Conservation (phyloP, 92 coral and sea anemone genomes). For the Phenganax marumi region DNA sequence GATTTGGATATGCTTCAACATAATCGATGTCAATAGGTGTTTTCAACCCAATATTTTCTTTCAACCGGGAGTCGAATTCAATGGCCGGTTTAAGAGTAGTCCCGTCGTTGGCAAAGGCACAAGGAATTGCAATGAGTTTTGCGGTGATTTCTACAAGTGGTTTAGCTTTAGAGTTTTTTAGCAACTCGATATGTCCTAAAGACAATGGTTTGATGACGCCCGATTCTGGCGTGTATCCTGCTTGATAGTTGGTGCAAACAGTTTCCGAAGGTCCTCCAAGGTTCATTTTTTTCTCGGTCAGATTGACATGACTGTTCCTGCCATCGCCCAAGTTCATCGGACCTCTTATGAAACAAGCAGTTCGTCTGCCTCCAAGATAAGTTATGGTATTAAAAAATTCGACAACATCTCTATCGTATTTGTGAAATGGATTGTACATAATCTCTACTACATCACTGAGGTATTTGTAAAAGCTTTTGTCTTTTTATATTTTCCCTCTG, state of each 20-base stretch:
- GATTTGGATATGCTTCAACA: conserved; percentile 25
- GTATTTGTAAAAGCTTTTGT: conserved; percentile 37
- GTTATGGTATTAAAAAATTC: conserved; percentile 49
- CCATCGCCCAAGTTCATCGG: conserved; percentile 57
- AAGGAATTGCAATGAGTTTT: conserved; percentile 15
- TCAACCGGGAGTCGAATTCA: conserved; percentile 46
- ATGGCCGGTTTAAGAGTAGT: conserved; percentile 52
- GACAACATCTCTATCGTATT: conserved; percentile 42
- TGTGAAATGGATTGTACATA: conserved; percentile 49
- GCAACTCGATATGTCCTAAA: conserved; percentile 24
- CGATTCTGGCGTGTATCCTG: conserved; percentile 49
- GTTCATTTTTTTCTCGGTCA: conserved; percentile 42
- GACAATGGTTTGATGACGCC: conserved; percentile 48
- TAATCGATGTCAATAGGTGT: too few species aligned
- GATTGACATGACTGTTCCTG: conserved; percentile 42
- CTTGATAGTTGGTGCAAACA: conserved; percentile 45
- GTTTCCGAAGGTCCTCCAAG: conserved; percentile 53
- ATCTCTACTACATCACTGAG: conserved; percentile 24
- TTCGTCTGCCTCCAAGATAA: conserved; percentile 46
- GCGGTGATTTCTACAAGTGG: conserved; percentile 38
- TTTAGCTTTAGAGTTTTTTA: conserved; percentile 43
- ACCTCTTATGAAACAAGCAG: conserved; percentile 52
- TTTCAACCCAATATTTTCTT: conserved; percentile 46
- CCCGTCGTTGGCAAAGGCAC: conserved; percentile 47
- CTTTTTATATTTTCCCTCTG: conserved; percentile 56